Evolutionary conservation across 2,113 vertebrate species (phyloP).

Genomic region (Amazona vittata): DNA sequence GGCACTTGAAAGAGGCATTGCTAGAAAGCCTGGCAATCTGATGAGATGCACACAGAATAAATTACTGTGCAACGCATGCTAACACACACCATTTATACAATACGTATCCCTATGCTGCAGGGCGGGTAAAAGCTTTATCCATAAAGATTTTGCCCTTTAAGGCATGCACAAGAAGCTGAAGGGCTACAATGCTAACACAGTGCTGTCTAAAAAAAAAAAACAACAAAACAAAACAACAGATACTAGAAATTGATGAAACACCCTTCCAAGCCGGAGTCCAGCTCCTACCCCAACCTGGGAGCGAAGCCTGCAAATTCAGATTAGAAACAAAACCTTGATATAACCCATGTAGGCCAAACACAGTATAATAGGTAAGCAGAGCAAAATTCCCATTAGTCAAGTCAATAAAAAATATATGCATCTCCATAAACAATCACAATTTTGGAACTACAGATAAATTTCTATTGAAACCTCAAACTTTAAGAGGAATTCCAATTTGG

Average conservation of each 20-base stretch:
- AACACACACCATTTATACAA: not conserved
- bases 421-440: not conserved
- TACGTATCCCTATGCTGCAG: accelerated
- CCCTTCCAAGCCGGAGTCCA: not conserved
- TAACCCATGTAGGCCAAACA: not conserved
- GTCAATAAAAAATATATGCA: not conserved
- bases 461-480: not conserved
- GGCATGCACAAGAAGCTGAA: accelerated
- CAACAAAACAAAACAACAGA: not conserved
- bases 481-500: not conserved
- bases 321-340: not conserved
- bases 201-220: not conserved
- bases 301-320: not conserved
- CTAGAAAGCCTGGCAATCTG: not conserved
- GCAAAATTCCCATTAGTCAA: not conserved
- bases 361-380: not conserved
- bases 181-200: not conserved
- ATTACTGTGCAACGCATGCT: not conserved
- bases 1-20: not conserved
- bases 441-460: not conserved
- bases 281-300: not conserved
- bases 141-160: not conserved
- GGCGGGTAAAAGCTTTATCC: not conserved
- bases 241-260: not conserved
- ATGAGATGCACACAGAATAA: not conserved